Percentiles rank a stretch among this genome's conserved stretches.
Evolutionary conservation across 2,113 vertebrate genomes (phyloP).

Genomic region (Amphiprion percula): DNA sequence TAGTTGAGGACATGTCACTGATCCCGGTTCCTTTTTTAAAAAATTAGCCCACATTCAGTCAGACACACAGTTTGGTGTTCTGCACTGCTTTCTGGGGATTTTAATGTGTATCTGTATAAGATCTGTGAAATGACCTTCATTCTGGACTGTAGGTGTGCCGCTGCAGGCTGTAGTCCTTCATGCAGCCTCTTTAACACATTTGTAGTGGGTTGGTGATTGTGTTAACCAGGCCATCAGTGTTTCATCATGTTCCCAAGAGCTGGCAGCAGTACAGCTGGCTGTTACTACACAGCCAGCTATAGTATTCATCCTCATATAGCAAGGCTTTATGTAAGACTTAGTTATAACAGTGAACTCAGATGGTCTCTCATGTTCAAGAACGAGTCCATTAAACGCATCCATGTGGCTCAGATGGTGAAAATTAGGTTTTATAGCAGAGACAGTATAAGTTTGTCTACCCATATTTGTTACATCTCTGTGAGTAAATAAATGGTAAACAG

Average conservation of each 20-base stretch:
- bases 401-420: not conserved
- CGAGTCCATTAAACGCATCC: not conserved
- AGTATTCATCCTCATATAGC: conserved; percentile 5
- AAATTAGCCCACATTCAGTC: not conserved
- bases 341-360: conserved; percentile 3
- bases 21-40: not conserved
- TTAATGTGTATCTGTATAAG: conserved; percentile 22
- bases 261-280: conserved; percentile 15
- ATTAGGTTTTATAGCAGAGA: no score
- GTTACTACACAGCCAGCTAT: not conserved
- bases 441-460: no score
- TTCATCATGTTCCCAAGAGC: conserved; percentile 4
- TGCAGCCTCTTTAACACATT: not conserved
- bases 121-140: conserved; percentile 26
- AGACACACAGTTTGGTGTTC: not conserved
- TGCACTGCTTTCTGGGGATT: not conserved
- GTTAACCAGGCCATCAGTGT: conserved; percentile 27
- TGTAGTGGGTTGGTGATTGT: conserved; percentile 1
- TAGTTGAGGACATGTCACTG: not conserved
- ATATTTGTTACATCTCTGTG: no score
- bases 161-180: conserved; percentile 1
- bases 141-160: not conserved
- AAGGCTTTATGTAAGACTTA: not conserved
- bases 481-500: no score
- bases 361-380: not conserved